A percentile compares a stretch with the other conserved stretches of the same genome.
These are phyloP conservation scores for Muntiacus muntjak DNA, from an alignment of 2,113 vertebrate species.

Conservation along the genomic window DNA sequence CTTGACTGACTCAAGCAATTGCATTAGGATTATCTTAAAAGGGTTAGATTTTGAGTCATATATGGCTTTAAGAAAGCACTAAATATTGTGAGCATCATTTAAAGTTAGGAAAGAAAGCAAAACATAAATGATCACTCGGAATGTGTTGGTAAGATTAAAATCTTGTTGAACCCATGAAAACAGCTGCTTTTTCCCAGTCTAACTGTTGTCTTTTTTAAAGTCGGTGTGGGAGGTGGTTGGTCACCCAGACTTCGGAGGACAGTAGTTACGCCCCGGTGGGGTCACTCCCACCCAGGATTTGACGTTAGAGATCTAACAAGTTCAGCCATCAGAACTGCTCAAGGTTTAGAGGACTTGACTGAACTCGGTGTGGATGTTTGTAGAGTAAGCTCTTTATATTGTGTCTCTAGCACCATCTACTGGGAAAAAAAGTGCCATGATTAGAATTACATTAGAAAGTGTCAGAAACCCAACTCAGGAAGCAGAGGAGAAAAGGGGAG, in stretches of 20 bases:
- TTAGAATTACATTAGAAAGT: not conserved
- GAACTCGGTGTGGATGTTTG: not conserved
- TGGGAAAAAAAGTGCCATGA: not conserved
- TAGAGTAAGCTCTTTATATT: not conserved
- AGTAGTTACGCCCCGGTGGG: not conserved
- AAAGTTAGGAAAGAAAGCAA: not conserved
- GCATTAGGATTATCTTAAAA: not conserved
- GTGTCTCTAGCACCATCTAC: slow-evolving; percentile 61
- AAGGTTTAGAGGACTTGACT: not conserved
- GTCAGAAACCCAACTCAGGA: not conserved
- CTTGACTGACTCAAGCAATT: not conserved
- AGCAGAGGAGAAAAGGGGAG: not conserved
- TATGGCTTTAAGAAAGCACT: not conserved
- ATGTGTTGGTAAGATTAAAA: not conserved
- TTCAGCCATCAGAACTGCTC: not conserved
- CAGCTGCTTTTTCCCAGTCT: not conserved
- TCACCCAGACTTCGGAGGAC: not conserved
- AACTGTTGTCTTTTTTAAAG: not conserved
- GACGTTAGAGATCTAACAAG: not conserved
- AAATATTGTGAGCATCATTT: not conserved
- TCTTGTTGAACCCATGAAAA: not conserved
- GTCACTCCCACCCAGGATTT: not conserved
- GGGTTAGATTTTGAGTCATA: not conserved
- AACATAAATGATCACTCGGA: not conserved
- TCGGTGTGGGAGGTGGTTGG: not conserved